Base-by-base conservation (phyloP, 1,140 invertebrate species). In the Wiebesia pumilae region DNA sequence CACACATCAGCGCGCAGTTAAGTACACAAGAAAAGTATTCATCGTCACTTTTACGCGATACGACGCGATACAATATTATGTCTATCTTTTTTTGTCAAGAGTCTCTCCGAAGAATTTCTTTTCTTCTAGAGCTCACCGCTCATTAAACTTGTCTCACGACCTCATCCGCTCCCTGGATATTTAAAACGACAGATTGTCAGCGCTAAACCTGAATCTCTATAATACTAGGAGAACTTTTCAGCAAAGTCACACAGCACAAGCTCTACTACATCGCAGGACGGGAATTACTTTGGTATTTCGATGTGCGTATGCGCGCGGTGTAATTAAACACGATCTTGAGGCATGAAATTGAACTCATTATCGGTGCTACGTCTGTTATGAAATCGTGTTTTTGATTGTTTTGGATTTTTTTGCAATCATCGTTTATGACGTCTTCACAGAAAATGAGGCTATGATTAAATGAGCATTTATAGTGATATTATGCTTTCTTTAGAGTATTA, bases 161-260 rank as follows among this genome's bases (percentile, higher is more conserved):
- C 27, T 21, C 47, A 38, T 62, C 82, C 35, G 38, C 67, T 54
- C n/a, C n/a, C n/a, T n/a, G 35, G 14, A 67, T 16, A 69, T 30
- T 30, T 58, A 43, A 75, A 84, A 43, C n/a, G 73, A 84, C 35
- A 65, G 71, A 84, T 84, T 84, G 77, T 84, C 73, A 43, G 35
- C 54, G 73, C 77, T 84, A 84, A 43, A n/a, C 51, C 71, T 14
- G 35, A 84, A 43, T 84, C n/a, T 78, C 47, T 71, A 77, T 62
- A 75, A 83, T 62, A n/a, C 47, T 24, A 0, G 80, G n/a, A 81
- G 40, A 71, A 35, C 65, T 81, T 69, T 81, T 81, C 38, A 81
- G 65, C 65, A 38, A 24, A 47, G 80, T 81, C 80, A 33, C 27
- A n/a, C 47, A 27, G 38, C 38, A 43, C 40, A 19, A 27, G 24